Evolutionary conservation across 2,113 vertebrate genomes (phyloP).

Genomic region (Macroglossus sobrinus): DNA sequence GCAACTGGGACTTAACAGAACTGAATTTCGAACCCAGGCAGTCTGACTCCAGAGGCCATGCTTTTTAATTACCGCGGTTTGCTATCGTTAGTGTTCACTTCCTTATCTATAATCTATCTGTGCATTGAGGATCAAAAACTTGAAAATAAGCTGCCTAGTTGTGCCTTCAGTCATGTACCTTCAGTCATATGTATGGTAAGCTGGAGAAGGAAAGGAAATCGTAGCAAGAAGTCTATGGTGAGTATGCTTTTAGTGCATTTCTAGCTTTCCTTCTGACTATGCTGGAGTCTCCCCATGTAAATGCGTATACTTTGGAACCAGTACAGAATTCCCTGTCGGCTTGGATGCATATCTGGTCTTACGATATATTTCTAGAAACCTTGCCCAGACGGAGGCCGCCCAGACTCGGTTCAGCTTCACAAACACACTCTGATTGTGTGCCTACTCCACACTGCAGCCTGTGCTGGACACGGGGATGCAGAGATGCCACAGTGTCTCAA

Average conservation of each 20-base stretch:
- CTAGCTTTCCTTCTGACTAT: background rate
- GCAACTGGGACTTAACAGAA: background rate
- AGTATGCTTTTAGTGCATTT: background rate
- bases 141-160: background rate
- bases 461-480: background rate
- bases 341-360: background rate
- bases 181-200: accelerated
- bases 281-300: too few relatives aligned
- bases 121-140: background rate
- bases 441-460: too few relatives aligned
- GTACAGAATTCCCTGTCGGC: background rate
- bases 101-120: background rate
- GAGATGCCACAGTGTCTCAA: accelerated
- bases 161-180: background rate
- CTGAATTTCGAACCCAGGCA: background rate
- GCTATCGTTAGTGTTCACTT: background rate
- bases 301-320: background rate
- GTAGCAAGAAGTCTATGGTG: background rate
- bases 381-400: background rate
- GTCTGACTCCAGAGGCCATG: background rate
- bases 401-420: background rate
- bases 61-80: background rate
- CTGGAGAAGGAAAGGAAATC: background rate
- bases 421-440: background rate
- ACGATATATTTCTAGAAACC: background rate